phyloP scores from a whole-genome alignment of 2,797 vertebrate species.

The Telmatherina bonti region DNA sequence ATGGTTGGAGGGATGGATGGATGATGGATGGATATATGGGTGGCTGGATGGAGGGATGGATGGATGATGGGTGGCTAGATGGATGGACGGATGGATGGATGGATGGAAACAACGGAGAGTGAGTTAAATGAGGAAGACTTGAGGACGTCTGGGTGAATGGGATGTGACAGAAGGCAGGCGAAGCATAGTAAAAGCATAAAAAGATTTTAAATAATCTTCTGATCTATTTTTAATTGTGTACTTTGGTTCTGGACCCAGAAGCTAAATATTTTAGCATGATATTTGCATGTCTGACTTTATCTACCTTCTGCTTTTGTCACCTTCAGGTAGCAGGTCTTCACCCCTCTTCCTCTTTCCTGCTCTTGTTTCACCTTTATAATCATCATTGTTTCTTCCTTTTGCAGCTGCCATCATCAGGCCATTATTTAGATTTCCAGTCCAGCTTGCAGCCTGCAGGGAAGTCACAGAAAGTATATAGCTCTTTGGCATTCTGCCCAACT shows the following conservation, averaged over 20 bases:
- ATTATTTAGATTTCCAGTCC: conserved; percentile 3
- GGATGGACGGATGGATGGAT: too few species aligned
- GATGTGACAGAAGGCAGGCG: not conserved
- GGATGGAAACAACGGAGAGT: not conserved
- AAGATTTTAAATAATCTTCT: not conserved
- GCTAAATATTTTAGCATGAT: not conserved
- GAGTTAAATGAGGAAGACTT: not conserved
- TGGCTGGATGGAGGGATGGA: too few species aligned
- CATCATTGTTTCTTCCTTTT: conserved; percentile 1
- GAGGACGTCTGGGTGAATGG: not conserved
- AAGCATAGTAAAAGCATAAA: not conserved
- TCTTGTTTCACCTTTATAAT: not conserved
- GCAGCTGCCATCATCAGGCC: not conserved
- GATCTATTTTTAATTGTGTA: too few species aligned
- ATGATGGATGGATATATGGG: too few species aligned
- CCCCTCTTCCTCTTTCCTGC: not conserved
- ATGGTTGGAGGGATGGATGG: too few species aligned
- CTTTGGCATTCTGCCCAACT: conserved; percentile 9
- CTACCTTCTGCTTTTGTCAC: not conserved
- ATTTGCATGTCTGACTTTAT: not conserved
- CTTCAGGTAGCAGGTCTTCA: not conserved
- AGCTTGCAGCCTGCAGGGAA: not conserved
- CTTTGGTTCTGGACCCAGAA: too few species aligned
- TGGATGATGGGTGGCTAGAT: too few species aligned
- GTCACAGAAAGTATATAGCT: not conserved